Evolutionary conservation across 2,888 invertebrate species (phyloP), one percentile per base, ranked within the genome.

Genomic region (Piscicola geometra): DNA sequence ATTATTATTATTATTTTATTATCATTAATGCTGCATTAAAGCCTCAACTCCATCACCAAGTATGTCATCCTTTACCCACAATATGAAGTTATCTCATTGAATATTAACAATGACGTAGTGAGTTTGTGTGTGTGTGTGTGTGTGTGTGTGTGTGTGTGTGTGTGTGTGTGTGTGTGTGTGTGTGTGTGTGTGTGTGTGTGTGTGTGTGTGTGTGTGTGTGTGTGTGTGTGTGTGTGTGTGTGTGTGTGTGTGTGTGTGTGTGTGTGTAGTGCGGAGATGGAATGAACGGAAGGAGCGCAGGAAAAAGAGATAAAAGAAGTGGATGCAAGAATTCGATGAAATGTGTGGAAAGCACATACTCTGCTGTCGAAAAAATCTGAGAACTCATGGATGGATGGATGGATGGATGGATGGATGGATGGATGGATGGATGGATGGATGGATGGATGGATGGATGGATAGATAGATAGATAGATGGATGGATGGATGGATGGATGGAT

Each of bases 161-260:
- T 28, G 64, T 64, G 64, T 9, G 21, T 64, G 64, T 28, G 64
- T 64, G 64, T 28, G 21, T 64, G 64, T 3, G 21, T 3, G 21
- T 28, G 64, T 64, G 64, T 28, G 64, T 21, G 21, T 28, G 64
- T 64, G 64, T 28, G 64, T 64, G 21, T 28, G 64, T 3, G 21
- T 3, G 21, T 64, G 64, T 28, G 64, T 64, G 64, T 28, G 21
- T 64, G 64, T 28, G 64, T 64, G 64, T 28, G 64, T 64, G 64
- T 28, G 64, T 64, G 64, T 28, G 64, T 64, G 64, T 28, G 64
- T 64, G 64, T 28, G 64, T 64, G 64, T 28, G 64, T 64, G 64
- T 28, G 64, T 64, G 64, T 28, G 21, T 64, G 64, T 28, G 64
- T 64, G 64, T 28, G 64, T 64, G 64, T 28, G 64, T 64, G 64